Evolutionary conservation across 2,888 invertebrate species (phyloP), one percentile per base, ranked within the genome.

Genomic region (Aspidiotus destructor): DNA sequence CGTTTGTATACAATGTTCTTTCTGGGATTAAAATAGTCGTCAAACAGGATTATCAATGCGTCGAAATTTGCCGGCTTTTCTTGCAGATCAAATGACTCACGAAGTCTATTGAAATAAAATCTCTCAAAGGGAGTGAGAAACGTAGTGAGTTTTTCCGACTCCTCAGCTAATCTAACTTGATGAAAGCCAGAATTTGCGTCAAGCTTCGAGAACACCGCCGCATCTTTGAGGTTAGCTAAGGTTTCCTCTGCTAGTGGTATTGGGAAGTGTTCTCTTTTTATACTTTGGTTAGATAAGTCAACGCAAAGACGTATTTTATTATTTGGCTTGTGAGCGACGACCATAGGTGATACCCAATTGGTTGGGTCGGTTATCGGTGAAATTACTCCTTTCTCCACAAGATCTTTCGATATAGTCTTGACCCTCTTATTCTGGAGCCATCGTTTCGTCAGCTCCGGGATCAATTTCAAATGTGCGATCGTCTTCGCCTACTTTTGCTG

Each of bases 341-440:
- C 75, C 9, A 77, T 73, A 8, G 76, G 73, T 72, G 76, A 75
- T 70, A 77, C 73, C 75, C 76, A 77, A 41, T 67, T 48, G 48
- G 74, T 74, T 17, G 75, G 75, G 53, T 73, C 74, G 16, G 53
- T 70, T 16, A 48, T 41, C 41, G 40, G 28, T 13, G 17, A 44
- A 11, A 60, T 48, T 13, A 68, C 15, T 8, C 40, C 28, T 60
- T 58, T 40, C 2, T 68, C 42, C 28, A 60, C 40, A n/a, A 68
- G 11, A n/a, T 40, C 6, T 52, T 6, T 11, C 15, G 53, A 13
- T 52, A 52, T 15, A 11, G 9, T 40, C 48, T 53, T 63, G 17
- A 53, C 44, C 41, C 52, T 28, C 41, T 52, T 9, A 11, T 9
- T 11, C n/a, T n/a, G n/a, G n/a, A n/a, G 48, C 48, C 9, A 48